phyloP scores from a whole-genome alignment of 2,797 vertebrate genomes.

The Loriculus beryllinus region DNA sequence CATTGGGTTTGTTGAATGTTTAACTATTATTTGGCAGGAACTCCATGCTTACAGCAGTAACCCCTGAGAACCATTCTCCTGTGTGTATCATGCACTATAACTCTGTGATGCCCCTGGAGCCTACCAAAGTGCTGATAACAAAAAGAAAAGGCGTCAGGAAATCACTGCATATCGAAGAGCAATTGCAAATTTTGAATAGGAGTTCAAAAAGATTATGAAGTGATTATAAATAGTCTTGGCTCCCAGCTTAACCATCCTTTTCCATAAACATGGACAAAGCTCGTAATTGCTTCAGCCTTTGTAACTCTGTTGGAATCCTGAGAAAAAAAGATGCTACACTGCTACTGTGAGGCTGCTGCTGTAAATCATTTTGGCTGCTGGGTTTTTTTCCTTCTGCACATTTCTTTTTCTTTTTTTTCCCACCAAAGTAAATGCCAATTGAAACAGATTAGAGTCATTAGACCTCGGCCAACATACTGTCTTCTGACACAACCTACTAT shows the following conservation, averaged over 20 bases:
- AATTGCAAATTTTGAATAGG: neutral
- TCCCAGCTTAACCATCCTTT: neutral
- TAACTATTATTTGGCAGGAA: neutral
- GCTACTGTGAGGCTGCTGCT: neutral
- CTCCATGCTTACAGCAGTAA: fast-evolving
- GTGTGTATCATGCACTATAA: fast-evolving
- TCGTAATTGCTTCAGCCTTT: neutral
- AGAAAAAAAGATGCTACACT: neutral
- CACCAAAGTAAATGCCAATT: neutral
- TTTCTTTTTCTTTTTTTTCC: neutral
- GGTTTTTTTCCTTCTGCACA: fast-evolving
- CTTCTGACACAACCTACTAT: neutral
- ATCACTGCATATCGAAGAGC: fast-evolving
- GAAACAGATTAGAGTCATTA: neutral
- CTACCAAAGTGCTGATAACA: fast-evolving
- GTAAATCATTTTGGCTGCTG: neutral
- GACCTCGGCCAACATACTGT: neutral
- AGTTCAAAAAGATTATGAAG: neutral
- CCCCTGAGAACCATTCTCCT: neutral
- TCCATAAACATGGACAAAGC: neutral
- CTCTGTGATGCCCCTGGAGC: neutral
- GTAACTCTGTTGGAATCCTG: neutral
- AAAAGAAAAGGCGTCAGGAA: neutral
- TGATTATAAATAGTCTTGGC: neutral
- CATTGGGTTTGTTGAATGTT: slow-evolving; percentile 79